Evolutionary conservation across 2,113 vertebrate genomes (phyloP).

Genomic region (Nibea albiflora): DNA sequence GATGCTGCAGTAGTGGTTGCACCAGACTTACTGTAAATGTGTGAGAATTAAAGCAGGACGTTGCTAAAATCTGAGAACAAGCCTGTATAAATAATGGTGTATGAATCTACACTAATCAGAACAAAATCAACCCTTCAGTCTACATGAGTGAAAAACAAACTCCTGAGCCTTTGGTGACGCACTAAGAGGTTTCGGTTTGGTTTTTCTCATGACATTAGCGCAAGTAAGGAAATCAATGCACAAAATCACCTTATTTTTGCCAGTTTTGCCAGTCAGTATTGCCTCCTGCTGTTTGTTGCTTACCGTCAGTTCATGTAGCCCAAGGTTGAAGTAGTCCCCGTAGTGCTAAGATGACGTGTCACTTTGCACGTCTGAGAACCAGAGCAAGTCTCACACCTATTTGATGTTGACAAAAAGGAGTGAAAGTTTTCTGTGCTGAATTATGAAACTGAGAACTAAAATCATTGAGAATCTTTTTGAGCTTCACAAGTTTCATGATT

Average conservation of each 20-base stretch:
- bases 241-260: background rate
- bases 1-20: background rate
- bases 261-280: slow-evolving; percentile 1
- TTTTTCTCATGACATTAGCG: background rate
- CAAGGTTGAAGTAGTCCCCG: background rate
- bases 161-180: background rate
- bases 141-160: slow-evolving; percentile 11
- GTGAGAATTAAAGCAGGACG: background rate
- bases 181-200: slow-evolving; percentile 6
- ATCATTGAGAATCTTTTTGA: slow-evolving; percentile 1
- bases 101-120: background rate
- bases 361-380: background rate
- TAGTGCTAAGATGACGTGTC: slow-evolving; percentile 17
- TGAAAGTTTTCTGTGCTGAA: slow-evolving; percentile 26
- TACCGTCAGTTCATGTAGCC: background rate
- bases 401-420: slow-evolving; percentile 12
- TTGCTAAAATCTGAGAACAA: background rate
- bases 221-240: background rate
- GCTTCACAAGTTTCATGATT: background rate
- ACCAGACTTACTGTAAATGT: background rate
- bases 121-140: background rate
- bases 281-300: slow-evolving; percentile 5
- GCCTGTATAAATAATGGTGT: background rate
- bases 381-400: background rate
- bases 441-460: slow-evolving; percentile 40